phyloP scores from a whole-genome alignment of 2,888 invertebrate species.

The Lathronympha strigana region DNA sequence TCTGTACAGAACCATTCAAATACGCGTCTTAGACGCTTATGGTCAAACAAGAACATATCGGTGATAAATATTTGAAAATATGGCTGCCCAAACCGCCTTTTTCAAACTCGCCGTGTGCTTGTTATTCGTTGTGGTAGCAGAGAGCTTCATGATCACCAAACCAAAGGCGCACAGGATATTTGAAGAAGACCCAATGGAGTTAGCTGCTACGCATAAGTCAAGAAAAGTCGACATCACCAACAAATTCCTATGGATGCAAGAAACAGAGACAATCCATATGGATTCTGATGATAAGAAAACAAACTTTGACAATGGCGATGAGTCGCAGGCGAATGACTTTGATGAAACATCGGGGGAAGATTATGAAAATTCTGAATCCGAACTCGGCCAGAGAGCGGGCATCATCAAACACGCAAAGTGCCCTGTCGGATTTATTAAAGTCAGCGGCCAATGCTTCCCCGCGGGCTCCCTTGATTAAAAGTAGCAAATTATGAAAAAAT shows the following conservation, averaged over 20 bases:
- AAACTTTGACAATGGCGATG: neutral
- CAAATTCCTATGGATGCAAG: slow-evolving; percentile 14
- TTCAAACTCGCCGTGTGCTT: slow-evolving; percentile 39
- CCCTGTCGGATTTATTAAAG: slow-evolving; percentile 17
- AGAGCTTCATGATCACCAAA: slow-evolving; percentile 26
- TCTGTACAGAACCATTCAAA: slow-evolving; percentile 37
- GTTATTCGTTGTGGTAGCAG: slow-evolving; percentile 21
- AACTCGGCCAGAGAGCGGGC: neutral
- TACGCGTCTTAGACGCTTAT: slow-evolving; percentile 40
- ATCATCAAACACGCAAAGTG: slow-evolving; percentile 1
- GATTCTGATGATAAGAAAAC: slow-evolving; percentile 36
- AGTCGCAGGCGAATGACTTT: slow-evolving; percentile 2
- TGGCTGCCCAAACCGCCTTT: slow-evolving; percentile 28
- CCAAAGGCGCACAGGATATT: slow-evolving; percentile 9
- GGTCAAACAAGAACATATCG: slow-evolving; percentile 25
- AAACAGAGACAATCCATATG: slow-evolving; percentile 37
- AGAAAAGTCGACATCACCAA: slow-evolving; percentile 4
- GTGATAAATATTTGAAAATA: slow-evolving; percentile 26
- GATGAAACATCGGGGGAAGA: neutral
- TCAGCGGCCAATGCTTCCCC: slow-evolving; percentile 10
- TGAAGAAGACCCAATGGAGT: neutral
- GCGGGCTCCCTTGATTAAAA: slow-evolving; percentile 6
- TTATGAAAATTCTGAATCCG: neutral
- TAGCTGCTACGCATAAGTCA: neutral
- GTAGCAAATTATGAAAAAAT: too few species aligned